Evolutionary conservation across 1,140 invertebrate genomes (phyloP).

Genomic region (Hycleus phaleratus): DNA sequence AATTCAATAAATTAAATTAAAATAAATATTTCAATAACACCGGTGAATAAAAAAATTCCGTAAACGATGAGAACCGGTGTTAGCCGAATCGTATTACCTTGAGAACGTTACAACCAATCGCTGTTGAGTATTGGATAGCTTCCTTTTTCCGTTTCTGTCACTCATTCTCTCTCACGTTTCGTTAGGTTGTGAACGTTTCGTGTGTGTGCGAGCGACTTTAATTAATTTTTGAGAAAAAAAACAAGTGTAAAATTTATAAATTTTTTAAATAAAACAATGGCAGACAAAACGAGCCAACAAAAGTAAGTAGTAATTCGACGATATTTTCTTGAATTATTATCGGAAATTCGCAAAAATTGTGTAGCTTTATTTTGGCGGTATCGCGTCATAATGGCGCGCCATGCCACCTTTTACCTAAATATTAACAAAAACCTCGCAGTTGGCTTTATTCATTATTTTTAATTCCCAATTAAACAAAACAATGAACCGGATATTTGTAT

Average conservation of each 20-base stretch:
- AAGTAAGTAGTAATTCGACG: conserved; percentile 27
- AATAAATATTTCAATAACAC: not conserved
- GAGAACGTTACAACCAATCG: conserved; percentile 21
- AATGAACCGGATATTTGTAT: too few relatives aligned
- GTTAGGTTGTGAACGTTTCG: conserved; percentile 24
- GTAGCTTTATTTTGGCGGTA: conserved; percentile 34
- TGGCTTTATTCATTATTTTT: too few relatives aligned
- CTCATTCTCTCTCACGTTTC: conserved; percentile 29
- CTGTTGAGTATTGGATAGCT: conserved; percentile 6
- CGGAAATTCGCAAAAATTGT: not conserved
- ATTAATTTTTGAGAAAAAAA: too few relatives aligned
- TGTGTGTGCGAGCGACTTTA: too few relatives aligned
- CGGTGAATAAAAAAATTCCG: conserved; percentile 19
- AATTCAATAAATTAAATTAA: conserved; percentile 13
- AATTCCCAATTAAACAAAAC: too few relatives aligned
- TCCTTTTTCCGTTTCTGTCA: conserved; percentile 26
- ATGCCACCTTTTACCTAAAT: too few relatives aligned
- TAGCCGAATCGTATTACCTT: conserved; percentile 24
- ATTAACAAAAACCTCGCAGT: too few relatives aligned
- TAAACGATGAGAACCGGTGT: conserved; percentile 10
- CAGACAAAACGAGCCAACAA: conserved; percentile 30
- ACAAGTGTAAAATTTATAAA: too few relatives aligned
- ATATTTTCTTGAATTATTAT: conserved; percentile 6
- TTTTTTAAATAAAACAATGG: conserved; percentile 26
- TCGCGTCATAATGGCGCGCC: conserved; percentile 27